These are phyloP conservation scores for Microdon myrmicae DNA, from an alignment of 2,888 invertebrate species.

Conservation along the genomic window DNA sequence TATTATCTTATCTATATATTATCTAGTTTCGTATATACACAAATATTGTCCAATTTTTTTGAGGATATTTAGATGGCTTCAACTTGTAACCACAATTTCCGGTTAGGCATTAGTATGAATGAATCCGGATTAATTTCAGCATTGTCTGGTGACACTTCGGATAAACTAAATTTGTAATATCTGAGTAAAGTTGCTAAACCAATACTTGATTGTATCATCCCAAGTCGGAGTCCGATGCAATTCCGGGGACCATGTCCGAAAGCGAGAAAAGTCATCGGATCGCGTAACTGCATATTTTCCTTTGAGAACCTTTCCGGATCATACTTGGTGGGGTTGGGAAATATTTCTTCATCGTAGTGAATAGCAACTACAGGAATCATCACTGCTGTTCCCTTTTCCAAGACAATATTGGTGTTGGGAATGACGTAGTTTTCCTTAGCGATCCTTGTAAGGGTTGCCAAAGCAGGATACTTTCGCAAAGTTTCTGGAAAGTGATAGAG, in stretches of 20 bases:
- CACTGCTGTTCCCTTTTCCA: conserved; percentile 61
- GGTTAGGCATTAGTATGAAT: conserved; percentile 24
- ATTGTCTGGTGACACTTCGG: conserved; percentile 45
- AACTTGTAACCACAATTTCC: conserved; percentile 42
- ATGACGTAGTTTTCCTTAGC: conserved; percentile 61
- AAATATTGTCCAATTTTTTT: too few species aligned
- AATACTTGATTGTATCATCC: conserved; percentile 59
- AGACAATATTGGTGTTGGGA: conserved; percentile 55
- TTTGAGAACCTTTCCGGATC: conserved; percentile 67
- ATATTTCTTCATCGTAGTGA: conserved; percentile 67
- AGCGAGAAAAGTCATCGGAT: conserved; percentile 61
- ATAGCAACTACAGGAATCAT: conserved; percentile 63
- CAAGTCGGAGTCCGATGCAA: conserved; percentile 61
- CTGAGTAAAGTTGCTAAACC: conserved; percentile 57
- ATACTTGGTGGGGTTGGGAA: conserved; percentile 65
- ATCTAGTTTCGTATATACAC: too few species aligned
- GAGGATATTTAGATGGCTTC: conserved; percentile 51
- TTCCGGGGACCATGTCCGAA: conserved; percentile 63
- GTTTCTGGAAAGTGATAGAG: too few species aligned
- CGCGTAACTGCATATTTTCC: conserved; percentile 56
- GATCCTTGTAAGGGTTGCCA: conserved; percentile 60
- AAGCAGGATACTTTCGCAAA: conserved; percentile 67
- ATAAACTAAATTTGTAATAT: conserved; percentile 53
- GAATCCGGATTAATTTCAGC: conserved; percentile 38
- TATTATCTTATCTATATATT: too few species aligned